These are phyloP conservation scores for Drosophila multiciliata DNA, from an alignment of 2,888 invertebrate species.

Conservation along the genomic window DNA sequence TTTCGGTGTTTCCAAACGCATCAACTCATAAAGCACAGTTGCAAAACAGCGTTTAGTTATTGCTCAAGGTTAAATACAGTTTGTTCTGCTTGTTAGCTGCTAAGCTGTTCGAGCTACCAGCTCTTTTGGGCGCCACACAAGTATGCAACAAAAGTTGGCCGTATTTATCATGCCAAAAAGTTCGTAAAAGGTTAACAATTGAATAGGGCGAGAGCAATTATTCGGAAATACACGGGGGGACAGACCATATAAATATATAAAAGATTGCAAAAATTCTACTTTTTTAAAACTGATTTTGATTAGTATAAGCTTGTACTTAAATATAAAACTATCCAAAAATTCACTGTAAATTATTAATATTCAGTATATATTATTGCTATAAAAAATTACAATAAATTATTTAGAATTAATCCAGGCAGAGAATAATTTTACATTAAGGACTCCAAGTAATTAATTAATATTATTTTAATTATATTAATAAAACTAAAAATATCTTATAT, in stretches of 20 bases:
- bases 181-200: slow-evolving; percentile 10
- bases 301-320: not conserved
- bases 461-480: no score
- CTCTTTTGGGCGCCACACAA: slow-evolving; percentile 22
- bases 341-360: not conserved
- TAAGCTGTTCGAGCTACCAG: slow-evolving; percentile 8
- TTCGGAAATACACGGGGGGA: not conserved
- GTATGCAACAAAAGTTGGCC: slow-evolving; percentile 49
- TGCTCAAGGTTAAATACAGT: slow-evolving; percentile 42
- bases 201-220: not conserved
- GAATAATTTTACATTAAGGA: no score
- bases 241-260: not conserved
- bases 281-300: not conserved
- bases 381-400: not conserved
- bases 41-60: slow-evolving; percentile 53
- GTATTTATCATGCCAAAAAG: slow-evolving; percentile 14
- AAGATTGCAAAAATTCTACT: not conserved
- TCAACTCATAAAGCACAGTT: slow-evolving; percentile 70
- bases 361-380: no score
- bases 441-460: not conserved
- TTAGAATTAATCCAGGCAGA: not conserved
- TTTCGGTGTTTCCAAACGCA: slow-evolving; percentile 65
- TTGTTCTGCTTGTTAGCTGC: slow-evolving; percentile 11
- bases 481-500: no score
- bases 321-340: not conserved